These are phyloP conservation scores for Grammomys dolichurus DNA, from an alignment of 2,113 vertebrate genomes.

Conservation along the genomic window DNA sequence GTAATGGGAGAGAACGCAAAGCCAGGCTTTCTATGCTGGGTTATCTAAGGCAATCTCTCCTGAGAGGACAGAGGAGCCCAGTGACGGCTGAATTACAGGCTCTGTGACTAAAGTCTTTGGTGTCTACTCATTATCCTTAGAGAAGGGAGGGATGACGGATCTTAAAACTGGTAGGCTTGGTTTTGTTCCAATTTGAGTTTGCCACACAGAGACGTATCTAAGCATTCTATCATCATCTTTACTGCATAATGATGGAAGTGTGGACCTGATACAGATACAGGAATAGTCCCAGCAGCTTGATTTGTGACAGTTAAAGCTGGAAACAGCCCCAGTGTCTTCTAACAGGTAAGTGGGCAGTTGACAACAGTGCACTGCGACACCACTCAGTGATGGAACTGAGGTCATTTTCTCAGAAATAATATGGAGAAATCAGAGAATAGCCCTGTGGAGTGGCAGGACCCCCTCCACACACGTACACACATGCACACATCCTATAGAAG, in stretches of 20 bases:
- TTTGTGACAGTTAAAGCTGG: not conserved
- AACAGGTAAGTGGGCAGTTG: not conserved
- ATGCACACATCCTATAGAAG: not conserved
- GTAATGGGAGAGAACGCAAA: not conserved
- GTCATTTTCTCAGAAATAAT: not conserved
- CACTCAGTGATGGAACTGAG: not conserved
- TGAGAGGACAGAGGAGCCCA: not conserved
- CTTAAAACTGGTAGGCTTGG: not conserved
- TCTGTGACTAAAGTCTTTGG: not conserved
- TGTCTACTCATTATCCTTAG: not conserved
- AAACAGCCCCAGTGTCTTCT: not conserved
- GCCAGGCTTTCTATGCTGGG: not conserved
- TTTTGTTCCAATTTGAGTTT: not conserved
- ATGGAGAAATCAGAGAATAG: not conserved
- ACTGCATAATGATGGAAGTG: not conserved
- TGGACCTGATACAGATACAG: not conserved
- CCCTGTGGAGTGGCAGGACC: not conserved
- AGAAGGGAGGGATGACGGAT: not conserved
- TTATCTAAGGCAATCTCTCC: slow-evolving; percentile 20
- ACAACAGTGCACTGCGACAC: rapidly evolving
- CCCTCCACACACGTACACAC: not conserved
- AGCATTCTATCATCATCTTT: not conserved
- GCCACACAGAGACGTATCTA: not conserved
- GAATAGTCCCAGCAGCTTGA: not conserved
- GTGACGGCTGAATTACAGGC: not conserved